A percentile compares a stretch with the other conserved stretches of the same genome.
Evolutionary conservation across 64 coral and sea anemone species (phyloP).

Genomic region (Exaiptasia diaphana): DNA sequence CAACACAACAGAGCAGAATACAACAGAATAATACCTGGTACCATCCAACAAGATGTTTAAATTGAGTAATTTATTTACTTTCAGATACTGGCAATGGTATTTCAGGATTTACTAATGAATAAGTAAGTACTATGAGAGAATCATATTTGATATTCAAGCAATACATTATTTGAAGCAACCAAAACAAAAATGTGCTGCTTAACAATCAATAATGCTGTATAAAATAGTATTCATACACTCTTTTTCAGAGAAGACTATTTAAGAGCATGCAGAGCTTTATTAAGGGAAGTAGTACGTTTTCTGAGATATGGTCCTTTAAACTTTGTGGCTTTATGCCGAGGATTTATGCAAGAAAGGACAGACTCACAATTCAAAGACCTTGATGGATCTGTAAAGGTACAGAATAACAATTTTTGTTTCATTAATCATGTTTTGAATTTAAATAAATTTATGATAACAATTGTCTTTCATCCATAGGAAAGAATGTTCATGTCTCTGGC

Average conservation of each 20-base stretch:
- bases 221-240: too few species aligned
- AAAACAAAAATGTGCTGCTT: too few species aligned
- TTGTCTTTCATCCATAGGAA: slow-evolving; percentile 48
- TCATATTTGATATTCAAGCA: too few species aligned
- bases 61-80: not conserved
- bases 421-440: not conserved
- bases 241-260: slow-evolving; percentile 75
- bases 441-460: too few species aligned
- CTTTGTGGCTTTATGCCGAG: slow-evolving; percentile 87
- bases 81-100: slow-evolving; percentile 86
- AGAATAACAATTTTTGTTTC: not conserved
- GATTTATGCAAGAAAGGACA: slow-evolving; percentile 92
- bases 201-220: too few species aligned
- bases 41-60: too few species aligned
- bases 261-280: slow-evolving; percentile 74
- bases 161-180: too few species aligned
- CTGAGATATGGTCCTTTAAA: slow-evolving; percentile 84
- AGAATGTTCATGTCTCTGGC: slow-evolving; percentile 78
- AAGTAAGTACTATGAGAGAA: slow-evolving; percentile 46
- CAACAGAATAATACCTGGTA: too few species aligned
- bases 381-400: slow-evolving; percentile 75
- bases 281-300: slow-evolving; percentile 86
- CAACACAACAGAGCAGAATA: too few species aligned
- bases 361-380: slow-evolving; percentile 84
- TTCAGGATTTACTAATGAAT: slow-evolving; percentile 88